A percentile compares a stretch with the other conserved stretches of the same genome.
Evolutionary conservation across 1,140 invertebrate species (phyloP).

Genomic region (Melipona quadrifasciata): DNA sequence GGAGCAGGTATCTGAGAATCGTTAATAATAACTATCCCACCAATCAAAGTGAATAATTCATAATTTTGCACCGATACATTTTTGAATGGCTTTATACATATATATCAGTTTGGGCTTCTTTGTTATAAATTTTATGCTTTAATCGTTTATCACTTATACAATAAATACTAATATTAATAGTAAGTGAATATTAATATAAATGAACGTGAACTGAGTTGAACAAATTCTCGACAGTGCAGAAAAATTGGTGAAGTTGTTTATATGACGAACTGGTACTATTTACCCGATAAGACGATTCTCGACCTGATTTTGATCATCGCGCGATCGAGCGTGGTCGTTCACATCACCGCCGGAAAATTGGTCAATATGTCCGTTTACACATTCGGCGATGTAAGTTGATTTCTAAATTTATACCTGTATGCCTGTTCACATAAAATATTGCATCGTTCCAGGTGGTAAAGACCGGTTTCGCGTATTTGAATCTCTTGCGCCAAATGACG

Average conservation of each 20-base stretch:
- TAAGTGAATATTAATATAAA: not conserved
- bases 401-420: not conserved
- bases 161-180: not conserved
- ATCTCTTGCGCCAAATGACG: slow-evolving; percentile 37
- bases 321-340: slow-evolving; percentile 55
- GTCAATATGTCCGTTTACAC: slow-evolving; percentile 61
- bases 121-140: not conserved
- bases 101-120: not conserved
- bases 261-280: slow-evolving; percentile 67
- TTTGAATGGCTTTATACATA: not conserved
- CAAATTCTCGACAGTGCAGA: slow-evolving; percentile 60
- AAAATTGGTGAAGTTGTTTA: slow-evolving; percentile 63
- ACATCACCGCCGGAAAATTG: slow-evolving; percentile 69
- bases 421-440: not conserved
- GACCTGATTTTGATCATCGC: slow-evolving; percentile 63
- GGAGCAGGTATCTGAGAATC: slow-evolving; percentile 56
- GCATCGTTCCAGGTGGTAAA: slow-evolving; percentile 62
- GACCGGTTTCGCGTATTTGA: slow-evolving; percentile 54
- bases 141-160: not conserved
- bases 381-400: slow-evolving; percentile 67
- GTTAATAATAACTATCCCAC: not conserved
- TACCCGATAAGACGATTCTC: slow-evolving; percentile 54
- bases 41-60: not conserved
- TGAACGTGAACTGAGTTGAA: not conserved
- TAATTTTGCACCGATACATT: not conserved